Conservation (phyloP, 1,140 invertebrate genomes). For the Potamilus streckersoni region DNA sequence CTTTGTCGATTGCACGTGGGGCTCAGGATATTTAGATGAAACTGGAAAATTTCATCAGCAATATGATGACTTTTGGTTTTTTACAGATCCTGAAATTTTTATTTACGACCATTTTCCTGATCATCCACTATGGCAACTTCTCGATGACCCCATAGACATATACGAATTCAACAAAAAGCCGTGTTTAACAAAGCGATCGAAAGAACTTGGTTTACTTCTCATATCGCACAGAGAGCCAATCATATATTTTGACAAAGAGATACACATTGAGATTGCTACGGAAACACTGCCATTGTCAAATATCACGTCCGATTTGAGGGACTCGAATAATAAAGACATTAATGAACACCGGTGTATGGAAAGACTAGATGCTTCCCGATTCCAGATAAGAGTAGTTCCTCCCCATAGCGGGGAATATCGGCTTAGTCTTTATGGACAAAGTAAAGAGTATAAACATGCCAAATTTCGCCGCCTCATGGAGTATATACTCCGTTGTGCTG, state of each 20-base stretch:
- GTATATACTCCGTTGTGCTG: constrained; percentile 30
- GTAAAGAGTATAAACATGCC: constrained; percentile 14
- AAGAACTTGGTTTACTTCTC: constrained; percentile 21
- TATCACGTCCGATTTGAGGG: constrained; percentile 21
- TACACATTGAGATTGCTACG: constrained; percentile 20
- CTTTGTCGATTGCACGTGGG: constrained; percentile 66
- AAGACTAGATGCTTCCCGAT: constrained; percentile 14
- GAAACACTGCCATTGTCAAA: constrained; percentile 19
- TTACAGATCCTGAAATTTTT: constrained; percentile 69
- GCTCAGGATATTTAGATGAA: constrained; percentile 52
- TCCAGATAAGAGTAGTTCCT: constrained; percentile 26
- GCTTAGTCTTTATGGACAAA: constrained; percentile 23
- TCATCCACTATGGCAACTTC: constrained; percentile 41
- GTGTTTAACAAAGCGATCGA: constrained; percentile 20
- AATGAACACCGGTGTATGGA: constrained; percentile 22
- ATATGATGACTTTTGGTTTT: constrained; percentile 64
- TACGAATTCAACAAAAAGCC: constrained; percentile 30
- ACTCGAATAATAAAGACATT: constrained; percentile 5
- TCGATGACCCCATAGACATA: constrained; percentile 24
- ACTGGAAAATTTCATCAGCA: constrained; percentile 21
- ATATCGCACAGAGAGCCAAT: constrained; percentile 28
- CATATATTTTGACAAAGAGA: constrained; percentile 26
- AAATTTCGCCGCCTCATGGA: constrained; percentile 25
- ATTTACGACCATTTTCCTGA: constrained; percentile 69
- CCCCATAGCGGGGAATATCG: constrained; percentile 16